Base-by-base conservation (phyloP, 2,888 invertebrate genomes). In the Epsilonema sp. region DNA sequence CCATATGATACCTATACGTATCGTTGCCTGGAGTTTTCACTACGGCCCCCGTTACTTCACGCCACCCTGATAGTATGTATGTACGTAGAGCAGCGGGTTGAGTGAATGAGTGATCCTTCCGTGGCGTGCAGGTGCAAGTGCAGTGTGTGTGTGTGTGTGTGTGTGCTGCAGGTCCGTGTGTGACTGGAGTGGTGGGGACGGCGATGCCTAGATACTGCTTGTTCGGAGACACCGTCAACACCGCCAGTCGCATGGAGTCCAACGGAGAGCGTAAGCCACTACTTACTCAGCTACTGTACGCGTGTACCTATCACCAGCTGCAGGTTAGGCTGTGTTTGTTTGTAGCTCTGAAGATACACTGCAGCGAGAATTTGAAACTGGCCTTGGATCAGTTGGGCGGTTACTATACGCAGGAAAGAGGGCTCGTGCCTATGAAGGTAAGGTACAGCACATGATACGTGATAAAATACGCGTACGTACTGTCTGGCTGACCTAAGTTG, bases 181-280 rank as follows among this genome's bases (percentile, higher is more conserved):
- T 67, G 2, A 67, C 67, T 1, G 65, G 66, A 20, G 61, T 65
- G 3, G 62, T 69, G 2, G 68, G 68, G 3, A 58, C 62, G n/a
- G 65, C 66, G 38, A 67, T 69, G 66, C 67, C 69, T 1, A 42
- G 57, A 22, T 66, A 65, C 48, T 65, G 64, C 45, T 53, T 66
- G 16, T 66, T 66, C 46, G 66, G 66, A 4, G 65, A 67, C 52
- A 67, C 68, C 0, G 67, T 69, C 16, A 69, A 69, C 51, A 67
- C 67, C 5, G 67, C 69, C 2, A 64, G 65, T 11, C 54, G 67
- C 44, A 68, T 69, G 67, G 68, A 69, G 67, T 83, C 83, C 37
- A 85, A 82, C 58, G 87, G 89, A 16, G 77, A 79, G 67, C 80
- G 84, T 85, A 70, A 75, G 75, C 5, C 19, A 5, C 38, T 19